phyloP scores from a whole-genome alignment of 2,797 vertebrate species.

The Darevskia nairensis region DNA sequence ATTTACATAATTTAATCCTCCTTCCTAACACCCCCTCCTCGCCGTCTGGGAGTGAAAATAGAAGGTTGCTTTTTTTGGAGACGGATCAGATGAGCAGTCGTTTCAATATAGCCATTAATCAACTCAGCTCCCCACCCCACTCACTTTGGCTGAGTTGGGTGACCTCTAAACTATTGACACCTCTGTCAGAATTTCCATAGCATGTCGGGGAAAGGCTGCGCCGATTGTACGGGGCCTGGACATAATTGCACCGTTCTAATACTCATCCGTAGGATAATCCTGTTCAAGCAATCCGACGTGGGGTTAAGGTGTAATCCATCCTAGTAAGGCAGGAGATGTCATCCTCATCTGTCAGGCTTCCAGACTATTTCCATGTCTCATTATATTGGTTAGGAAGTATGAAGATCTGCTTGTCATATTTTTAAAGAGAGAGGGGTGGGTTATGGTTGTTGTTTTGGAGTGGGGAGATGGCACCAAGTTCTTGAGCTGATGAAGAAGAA shows the following conservation, averaged over 20 bases:
- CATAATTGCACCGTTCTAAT: slow-evolving; percentile 50
- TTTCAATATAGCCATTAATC: slow-evolving; percentile 57
- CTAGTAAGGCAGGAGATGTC: slow-evolving; percentile 45
- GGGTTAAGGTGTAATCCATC: slow-evolving; percentile 51
- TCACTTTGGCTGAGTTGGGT: slow-evolving; percentile 39
- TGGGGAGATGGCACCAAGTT: slow-evolving; percentile 13
- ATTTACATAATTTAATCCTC: slow-evolving; percentile 72
- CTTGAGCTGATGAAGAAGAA: background rate
- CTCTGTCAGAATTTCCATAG: slow-evolving; percentile 46
- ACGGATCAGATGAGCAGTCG: slow-evolving; percentile 29
- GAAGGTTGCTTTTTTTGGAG: slow-evolving; percentile 40
- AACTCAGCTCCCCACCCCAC: slow-evolving; percentile 34
- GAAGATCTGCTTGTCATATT: slow-evolving; percentile 38
- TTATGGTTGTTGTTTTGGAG: background rate
- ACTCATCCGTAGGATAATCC: slow-evolving; percentile 61
- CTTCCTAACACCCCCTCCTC: background rate
- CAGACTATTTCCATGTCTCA: slow-evolving; percentile 50
- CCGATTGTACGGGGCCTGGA: slow-evolving; percentile 29
- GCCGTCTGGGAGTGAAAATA: slow-evolving; percentile 51
- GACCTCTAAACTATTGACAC: slow-evolving; percentile 60
- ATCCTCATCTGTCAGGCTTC: slow-evolving; percentile 55
- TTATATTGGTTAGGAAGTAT: slow-evolving; percentile 14
- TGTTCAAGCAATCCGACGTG: slow-evolving; percentile 20
- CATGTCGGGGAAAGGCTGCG: slow-evolving; percentile 40
- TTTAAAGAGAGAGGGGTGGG: background rate